Conservation (phyloP, 2,113 vertebrate species). For the Seriola quinqueradiata region DNA sequence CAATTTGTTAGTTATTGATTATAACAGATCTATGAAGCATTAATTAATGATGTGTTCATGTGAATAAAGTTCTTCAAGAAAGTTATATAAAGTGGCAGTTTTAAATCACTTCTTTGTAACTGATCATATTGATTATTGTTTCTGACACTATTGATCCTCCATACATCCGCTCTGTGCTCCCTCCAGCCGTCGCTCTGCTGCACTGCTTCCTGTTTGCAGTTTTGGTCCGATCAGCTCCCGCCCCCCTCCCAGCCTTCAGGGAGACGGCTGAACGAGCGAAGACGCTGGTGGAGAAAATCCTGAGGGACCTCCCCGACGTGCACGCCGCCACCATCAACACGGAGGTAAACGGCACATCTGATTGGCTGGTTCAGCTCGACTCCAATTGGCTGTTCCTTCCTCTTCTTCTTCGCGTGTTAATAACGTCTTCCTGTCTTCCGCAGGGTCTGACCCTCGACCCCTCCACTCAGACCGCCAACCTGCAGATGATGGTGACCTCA, state of each 20-base stretch:
- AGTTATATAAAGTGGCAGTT: no score
- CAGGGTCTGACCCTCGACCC: conserved; percentile 69
- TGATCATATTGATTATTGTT: background rate
- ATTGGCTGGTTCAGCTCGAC: background rate
- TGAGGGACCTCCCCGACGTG: conserved; percentile 38
- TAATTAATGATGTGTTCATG: background rate
- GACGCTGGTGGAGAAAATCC: conserved; percentile 86
- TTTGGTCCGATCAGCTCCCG: conserved; percentile 64
- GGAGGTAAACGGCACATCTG: conserved; percentile 13
- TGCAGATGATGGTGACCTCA: conserved; percentile 59
- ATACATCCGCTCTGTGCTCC: background rate
- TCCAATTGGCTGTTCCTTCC: background rate
- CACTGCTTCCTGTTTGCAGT: conserved; percentile 50
- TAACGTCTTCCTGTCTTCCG: background rate
- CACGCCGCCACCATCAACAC: conserved; percentile 63
- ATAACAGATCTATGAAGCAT: no score
- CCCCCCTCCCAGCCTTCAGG: conserved; percentile 48
- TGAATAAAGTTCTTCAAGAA: background rate
- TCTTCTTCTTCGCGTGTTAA: background rate
- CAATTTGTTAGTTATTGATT: no score
- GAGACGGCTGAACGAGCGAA: conserved; percentile 78
- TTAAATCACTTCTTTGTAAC: no score
- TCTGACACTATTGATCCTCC: background rate
- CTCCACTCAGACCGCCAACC: conserved; percentile 29
- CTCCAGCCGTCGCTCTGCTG: conserved; percentile 55